Evolutionary conservation across 64 coral and sea anemone genomes (phyloP).

Genomic region (Pachyseris speciosa): DNA sequence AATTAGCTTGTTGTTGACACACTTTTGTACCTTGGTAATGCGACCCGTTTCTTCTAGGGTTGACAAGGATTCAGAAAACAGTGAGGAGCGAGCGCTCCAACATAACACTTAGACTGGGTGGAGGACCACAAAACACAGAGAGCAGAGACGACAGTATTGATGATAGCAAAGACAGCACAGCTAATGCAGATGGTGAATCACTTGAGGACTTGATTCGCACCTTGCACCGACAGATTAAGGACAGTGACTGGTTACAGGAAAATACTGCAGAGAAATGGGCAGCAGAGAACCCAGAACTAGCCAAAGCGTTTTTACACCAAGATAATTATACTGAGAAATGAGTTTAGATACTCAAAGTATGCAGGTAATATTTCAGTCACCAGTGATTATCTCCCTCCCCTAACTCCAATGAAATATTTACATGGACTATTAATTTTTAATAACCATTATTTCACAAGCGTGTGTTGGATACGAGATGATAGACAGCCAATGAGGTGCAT

Average conservation of each 20-base stretch:
- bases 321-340: background rate
- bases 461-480: no score
- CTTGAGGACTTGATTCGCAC: conserved; percentile 75
- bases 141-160: background rate
- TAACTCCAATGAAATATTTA: no score
- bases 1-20: no score
- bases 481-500: no score
- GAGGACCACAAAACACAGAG: background rate
- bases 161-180: background rate
- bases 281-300: conserved; percentile 86
- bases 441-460: no score
- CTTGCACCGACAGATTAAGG: conserved; percentile 51
- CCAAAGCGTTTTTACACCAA: conserved; percentile 59
- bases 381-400: no score
- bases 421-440: no score
- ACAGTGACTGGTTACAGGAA: conserved; percentile 76
- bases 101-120: background rate
- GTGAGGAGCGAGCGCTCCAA: background rate
- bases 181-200: background rate
- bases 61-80: conserved; percentile 26
- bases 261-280: conserved; percentile 92
- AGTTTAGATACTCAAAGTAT: no score
- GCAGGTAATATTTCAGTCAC: no score
- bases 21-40: no score
- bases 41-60: background rate